These are phyloP conservation scores for Pampusana beccarii DNA, from an alignment of 2,113 vertebrate species.

Conservation along the genomic window DNA sequence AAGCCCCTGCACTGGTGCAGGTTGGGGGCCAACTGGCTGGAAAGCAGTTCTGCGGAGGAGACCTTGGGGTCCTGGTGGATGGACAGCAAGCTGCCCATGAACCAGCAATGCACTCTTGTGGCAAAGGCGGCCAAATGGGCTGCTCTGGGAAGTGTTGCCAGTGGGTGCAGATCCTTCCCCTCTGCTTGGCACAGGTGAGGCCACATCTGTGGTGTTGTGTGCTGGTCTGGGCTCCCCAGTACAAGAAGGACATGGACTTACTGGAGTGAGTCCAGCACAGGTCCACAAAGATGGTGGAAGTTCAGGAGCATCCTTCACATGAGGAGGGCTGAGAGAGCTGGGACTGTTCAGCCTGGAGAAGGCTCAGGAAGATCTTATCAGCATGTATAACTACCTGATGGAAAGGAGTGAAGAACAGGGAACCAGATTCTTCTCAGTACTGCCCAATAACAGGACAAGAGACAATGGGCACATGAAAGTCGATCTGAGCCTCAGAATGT, in stretches of 20 bases:
- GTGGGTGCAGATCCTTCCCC: background rate
- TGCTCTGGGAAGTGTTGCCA: background rate
- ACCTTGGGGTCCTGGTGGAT: background rate
- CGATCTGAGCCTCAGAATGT: background rate
- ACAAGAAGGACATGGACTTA: background rate
- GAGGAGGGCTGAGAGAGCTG: background rate
- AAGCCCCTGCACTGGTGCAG: background rate
- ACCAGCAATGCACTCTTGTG: background rate
- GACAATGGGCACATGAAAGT: background rate
- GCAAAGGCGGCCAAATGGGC: background rate
- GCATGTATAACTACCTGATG: background rate
- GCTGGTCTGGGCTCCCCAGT: background rate
- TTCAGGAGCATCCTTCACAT: background rate
- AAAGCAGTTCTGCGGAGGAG: background rate
- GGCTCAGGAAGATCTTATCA: accelerated
- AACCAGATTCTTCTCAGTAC: background rate
- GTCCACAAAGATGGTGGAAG: background rate
- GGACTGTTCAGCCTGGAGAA: background rate
- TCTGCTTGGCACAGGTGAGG: background rate
- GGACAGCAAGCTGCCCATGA: background rate
- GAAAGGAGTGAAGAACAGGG: background rate
- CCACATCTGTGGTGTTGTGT: background rate
- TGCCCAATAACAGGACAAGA: background rate
- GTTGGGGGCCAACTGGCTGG: background rate
- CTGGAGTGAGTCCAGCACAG: background rate